phyloP scores from a whole-genome alignment of 2,797 vertebrate genomes.

The Molossus molossus region DNA sequence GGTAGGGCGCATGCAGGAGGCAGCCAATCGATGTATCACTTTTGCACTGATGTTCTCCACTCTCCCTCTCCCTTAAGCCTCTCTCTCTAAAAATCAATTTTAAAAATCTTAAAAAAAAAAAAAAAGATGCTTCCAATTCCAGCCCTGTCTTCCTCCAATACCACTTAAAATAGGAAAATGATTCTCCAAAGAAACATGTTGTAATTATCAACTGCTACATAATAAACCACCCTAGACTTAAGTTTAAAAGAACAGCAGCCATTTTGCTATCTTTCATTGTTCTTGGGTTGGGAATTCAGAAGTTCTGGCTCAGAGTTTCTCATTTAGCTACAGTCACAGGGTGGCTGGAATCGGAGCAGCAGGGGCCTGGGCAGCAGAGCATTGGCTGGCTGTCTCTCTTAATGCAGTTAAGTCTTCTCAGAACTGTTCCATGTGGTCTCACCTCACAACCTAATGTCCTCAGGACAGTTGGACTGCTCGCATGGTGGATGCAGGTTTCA shows the following conservation, averaged over 20 bases:
- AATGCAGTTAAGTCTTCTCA: not conserved
- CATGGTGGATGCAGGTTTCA: not conserved
- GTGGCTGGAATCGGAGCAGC: not conserved
- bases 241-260: slow-evolving; percentile 11
- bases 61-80: too few species aligned
- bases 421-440: not conserved
- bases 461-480: not conserved
- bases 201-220: not conserved
- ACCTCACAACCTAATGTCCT: not conserved
- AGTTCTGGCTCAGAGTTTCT: not conserved
- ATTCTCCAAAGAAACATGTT: slow-evolving; percentile 19
- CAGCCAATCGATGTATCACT: too few species aligned
- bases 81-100: too few species aligned
- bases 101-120: too few species aligned
- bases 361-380: too few species aligned
- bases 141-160: slow-evolving; percentile 4
- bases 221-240: not conserved
- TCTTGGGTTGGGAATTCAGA: slow-evolving; percentile 1
- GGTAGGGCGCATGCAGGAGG: too few species aligned
- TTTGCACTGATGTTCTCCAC: too few species aligned
- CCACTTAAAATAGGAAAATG: not conserved
- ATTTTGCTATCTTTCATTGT: not conserved
- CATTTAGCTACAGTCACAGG: not conserved
- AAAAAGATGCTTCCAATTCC: not conserved
- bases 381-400: not conserved